A percentile compares a stretch with the other conserved stretches of the same genome.
phyloP scores from a whole-genome alignment of 2,797 vertebrate genomes.

The Xenopus petersii region DNA sequence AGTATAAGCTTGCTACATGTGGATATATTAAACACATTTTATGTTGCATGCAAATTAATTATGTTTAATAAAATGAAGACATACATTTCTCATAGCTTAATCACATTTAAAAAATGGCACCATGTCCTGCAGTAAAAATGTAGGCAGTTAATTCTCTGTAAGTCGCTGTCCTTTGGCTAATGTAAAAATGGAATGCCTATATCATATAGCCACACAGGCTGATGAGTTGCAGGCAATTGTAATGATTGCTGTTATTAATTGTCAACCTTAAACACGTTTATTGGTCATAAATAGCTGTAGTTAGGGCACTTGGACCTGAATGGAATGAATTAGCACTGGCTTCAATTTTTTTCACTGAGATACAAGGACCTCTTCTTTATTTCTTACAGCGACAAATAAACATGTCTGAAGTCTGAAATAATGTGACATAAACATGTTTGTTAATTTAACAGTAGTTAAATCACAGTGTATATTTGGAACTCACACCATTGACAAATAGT shows the following conservation, averaged over 20 bases:
- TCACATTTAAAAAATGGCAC: neutral
- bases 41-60: neutral
- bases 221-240: neutral
- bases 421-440: too few species aligned
- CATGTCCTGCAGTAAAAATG: neutral
- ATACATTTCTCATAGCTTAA: neutral
- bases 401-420: too few species aligned
- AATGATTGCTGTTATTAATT: neutral
- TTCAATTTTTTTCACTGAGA: too few species aligned
- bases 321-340: too few species aligned
- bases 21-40: neutral
- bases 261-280: neutral
- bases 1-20: neutral
- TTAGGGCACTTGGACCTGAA: too few species aligned
- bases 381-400: too few species aligned
- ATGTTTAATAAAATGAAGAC: conserved; percentile 10
- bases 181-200: neutral
- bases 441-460: too few species aligned
- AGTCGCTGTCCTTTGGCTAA: neutral
- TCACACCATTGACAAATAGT: too few species aligned
- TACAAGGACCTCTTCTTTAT: too few species aligned
- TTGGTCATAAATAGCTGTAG: conserved; percentile 9
- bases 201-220: neutral
- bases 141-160: neutral
- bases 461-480: too few species aligned